These are phyloP conservation scores for Engystomops pustulosus DNA, from an alignment of 2,113 vertebrate species.

Conservation along the genomic window DNA sequence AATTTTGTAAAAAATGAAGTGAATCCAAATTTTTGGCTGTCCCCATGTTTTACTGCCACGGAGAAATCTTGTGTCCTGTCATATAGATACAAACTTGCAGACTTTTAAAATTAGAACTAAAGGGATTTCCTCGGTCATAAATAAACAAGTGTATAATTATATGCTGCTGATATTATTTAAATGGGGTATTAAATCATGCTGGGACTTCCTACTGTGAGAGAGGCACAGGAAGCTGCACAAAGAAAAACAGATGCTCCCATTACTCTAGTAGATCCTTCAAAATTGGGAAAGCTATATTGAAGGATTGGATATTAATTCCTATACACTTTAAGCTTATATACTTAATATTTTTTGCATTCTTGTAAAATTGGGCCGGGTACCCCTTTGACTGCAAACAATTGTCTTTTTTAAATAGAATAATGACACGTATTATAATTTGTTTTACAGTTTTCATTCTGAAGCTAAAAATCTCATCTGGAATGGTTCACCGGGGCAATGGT, in stretches of 20 bases:
- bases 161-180: not conserved
- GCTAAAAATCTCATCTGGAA: constrained; percentile 1
- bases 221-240: not conserved
- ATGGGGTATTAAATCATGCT: not conserved
- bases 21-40: no score
- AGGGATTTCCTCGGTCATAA: not conserved
- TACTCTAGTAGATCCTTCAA: no score
- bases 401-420: not conserved
- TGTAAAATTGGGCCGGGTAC: not conserved
- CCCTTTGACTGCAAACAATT: not conserved
- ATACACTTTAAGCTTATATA: no score
- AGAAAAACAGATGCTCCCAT: no score
- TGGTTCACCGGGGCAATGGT: not conserved
- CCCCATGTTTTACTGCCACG: no score
- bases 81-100: no score
- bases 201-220: not conserved
- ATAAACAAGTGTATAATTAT: not conserved
- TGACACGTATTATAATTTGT: not conserved
- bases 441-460: not conserved
- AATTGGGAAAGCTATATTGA: no score
- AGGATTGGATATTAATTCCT: no score
- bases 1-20: no score
- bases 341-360: not conserved
- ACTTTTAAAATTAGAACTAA: no score
- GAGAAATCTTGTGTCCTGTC: no score